Evolutionary conservation across 2,113 vertebrate genomes (phyloP), one percentile per base, ranked within the genome.

Genomic region (Enhydra lutris): DNA sequence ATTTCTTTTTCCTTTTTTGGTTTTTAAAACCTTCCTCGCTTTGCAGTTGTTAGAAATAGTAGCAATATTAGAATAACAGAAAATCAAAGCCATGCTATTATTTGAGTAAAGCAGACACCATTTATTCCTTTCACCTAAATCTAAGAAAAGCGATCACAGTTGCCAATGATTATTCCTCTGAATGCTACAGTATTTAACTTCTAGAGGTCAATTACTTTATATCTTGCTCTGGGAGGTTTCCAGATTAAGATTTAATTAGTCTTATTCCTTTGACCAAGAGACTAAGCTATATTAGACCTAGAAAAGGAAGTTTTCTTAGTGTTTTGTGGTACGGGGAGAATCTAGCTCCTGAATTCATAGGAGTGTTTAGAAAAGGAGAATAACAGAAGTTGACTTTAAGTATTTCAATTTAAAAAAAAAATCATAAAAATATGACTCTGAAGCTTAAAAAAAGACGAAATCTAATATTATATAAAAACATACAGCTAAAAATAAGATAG

Each of bases 231-330:
- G 59, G 61, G 69, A 95, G 92, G 31, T 91, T 89, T 96, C 83
- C 18, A 86, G 91, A 94, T 97, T 95, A 95, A 97, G 36, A 95
- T 93, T 96, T 96, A 93, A 96, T 95, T 97, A 94, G 89, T 94
- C 50, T 95, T 79, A 90, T 69, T 93, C 76, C 39, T 96, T 20
- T 47, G 65, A 93, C 59, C 50, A 96, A 82, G 39, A 97, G 18
- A 78, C 18, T n/a, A 80, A 45, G 36, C 39, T 87, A 82, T 85
- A 69, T 89, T 34, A 93, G 55, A 93, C 17, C 15, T 23, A 80
- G 20, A 47, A 95, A 83, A 97, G 26, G 31, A 89, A 87, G 36
- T 61, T 67, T 83, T 39, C 74, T 89, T 74, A 57, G 61, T 91
- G 21, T 81, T 87, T 52, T 89, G 18, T 29, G 36, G 29, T 57